Percentiles rank a stretch among this genome's conserved stretches.
Conservation (phyloP, 2,113 vertebrate species). For the Dicerorhinus sumatrensis region DNA sequence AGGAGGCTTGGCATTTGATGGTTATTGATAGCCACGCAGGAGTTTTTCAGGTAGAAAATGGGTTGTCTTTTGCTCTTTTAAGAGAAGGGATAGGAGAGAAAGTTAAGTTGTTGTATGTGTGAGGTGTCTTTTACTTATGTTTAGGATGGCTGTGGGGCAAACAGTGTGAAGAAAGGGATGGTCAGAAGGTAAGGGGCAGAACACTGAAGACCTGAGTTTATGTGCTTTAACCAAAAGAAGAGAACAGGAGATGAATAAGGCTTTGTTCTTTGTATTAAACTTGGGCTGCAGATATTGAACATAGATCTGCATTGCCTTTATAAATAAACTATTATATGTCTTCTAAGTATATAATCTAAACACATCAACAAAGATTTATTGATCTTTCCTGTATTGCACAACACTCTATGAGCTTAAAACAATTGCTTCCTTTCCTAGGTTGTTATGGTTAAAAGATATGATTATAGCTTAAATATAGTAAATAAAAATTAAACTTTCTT, state of each 20-base stretch:
- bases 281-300: conserved; percentile 11
- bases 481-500: conserved; percentile 15
- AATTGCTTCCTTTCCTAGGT: neutral
- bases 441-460: conserved; percentile 8
- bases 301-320: conserved; percentile 32
- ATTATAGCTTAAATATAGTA: neutral
- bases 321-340: neutral
- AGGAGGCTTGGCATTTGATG: conserved; percentile 81
- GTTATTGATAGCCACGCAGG: conserved; percentile 64
- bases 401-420: neutral
- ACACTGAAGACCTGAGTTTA: neutral
- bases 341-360: conserved; percentile 19
- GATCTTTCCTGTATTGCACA: neutral
- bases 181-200: neutral
- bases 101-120: conserved; percentile 46
- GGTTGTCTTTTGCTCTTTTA: conserved; percentile 69
- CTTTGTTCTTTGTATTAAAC: conserved; percentile 56
- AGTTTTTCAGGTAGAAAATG: conserved; percentile 69
- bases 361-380: conserved; percentile 24
- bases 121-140: conserved; percentile 54
- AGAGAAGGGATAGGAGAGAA: neutral
- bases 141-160: conserved; percentile 31
- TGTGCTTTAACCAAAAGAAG: neutral
- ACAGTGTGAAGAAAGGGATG: neutral
- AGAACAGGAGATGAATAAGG: conserved; percentile 4